phyloP scores from a whole-genome alignment of 2,888 invertebrate genomes.

The Drosophila parthenogenetica region DNA sequence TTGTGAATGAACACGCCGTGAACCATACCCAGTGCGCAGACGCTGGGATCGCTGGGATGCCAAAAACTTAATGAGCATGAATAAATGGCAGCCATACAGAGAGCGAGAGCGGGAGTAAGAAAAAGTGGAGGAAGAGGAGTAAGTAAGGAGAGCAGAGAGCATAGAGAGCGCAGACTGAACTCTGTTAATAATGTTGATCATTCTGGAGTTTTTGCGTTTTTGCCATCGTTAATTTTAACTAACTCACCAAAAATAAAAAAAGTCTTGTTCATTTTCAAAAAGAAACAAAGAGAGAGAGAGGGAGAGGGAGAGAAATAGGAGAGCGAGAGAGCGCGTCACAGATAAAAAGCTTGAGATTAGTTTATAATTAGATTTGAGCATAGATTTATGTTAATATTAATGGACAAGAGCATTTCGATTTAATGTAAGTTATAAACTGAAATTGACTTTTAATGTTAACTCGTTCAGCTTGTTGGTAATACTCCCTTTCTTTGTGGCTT shows the following conservation, averaged over 20 bases:
- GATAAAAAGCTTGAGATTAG: constrained; percentile 40
- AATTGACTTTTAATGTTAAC: constrained; percentile 58
- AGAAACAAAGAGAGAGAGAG: constrained; percentile 8
- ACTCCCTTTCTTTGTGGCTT: constrained; percentile 1
- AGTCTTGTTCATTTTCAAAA: neutral
- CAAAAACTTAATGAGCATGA: constrained; percentile 79
- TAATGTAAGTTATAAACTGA: constrained; percentile 63
- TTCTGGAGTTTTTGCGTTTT: constrained; percentile 41
- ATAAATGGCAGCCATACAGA: constrained; percentile 68
- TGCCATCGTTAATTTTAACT: constrained; percentile 44
- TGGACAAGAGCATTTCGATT: constrained; percentile 47
- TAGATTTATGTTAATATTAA: constrained; percentile 72
- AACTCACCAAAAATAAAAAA: constrained; percentile 18
- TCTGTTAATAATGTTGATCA: constrained; percentile 55
- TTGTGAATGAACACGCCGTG: constrained; percentile 83
- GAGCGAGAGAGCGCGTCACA: constrained; percentile 6
- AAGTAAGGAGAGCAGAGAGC: neutral
- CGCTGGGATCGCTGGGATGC: constrained; percentile 56
- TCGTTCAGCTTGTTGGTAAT: constrained; percentile 3
- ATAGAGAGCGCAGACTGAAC: constrained; percentile 7
- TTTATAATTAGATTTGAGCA: constrained; percentile 70
- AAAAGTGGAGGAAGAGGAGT: neutral
- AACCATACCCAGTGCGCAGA: constrained; percentile 23
- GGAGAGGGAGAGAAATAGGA: constrained; percentile 1
- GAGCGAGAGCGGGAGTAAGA: neutral